Evolutionary conservation across 2,113 vertebrate species (phyloP).

Genomic region (Gnathonemus longibarbis): DNA sequence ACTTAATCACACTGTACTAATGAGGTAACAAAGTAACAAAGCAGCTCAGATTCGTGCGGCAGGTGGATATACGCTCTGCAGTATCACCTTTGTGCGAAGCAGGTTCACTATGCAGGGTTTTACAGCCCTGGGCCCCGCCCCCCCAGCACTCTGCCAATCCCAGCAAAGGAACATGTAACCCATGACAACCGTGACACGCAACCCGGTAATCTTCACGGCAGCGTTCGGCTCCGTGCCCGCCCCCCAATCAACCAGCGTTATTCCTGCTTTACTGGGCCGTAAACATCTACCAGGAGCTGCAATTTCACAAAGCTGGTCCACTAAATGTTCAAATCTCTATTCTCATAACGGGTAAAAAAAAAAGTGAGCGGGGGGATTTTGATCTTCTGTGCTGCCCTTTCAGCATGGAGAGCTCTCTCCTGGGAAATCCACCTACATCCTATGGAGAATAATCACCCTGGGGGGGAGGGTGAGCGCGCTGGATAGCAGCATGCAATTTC

Average conservation of each 20-base stretch:
- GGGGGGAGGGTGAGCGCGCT: background rate
- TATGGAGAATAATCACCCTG: background rate
- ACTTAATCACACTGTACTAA: background rate
- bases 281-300: slow-evolving; percentile 37
- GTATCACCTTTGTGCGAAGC: background rate
- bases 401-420: background rate
- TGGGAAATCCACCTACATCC: background rate
- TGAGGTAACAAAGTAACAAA: background rate
- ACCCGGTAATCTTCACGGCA: background rate
- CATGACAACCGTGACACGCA: background rate
- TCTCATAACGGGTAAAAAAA: slow-evolving; percentile 12
- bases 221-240: background rate
- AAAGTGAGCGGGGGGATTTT: background rate
- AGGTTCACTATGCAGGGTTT: background rate
- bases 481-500: background rate
- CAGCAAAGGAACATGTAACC: background rate
- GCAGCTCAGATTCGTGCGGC: background rate
- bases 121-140: background rate
- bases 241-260: background rate
- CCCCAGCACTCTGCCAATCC: background rate
- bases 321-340: slow-evolving; percentile 26
- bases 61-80: background rate
- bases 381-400: background rate
- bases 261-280: slow-evolving; percentile 15
- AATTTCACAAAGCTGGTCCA: slow-evolving; percentile 32